Evolutionary conservation across 2,888 invertebrate species (phyloP).

Genomic region (Hartigia nigra): DNA sequence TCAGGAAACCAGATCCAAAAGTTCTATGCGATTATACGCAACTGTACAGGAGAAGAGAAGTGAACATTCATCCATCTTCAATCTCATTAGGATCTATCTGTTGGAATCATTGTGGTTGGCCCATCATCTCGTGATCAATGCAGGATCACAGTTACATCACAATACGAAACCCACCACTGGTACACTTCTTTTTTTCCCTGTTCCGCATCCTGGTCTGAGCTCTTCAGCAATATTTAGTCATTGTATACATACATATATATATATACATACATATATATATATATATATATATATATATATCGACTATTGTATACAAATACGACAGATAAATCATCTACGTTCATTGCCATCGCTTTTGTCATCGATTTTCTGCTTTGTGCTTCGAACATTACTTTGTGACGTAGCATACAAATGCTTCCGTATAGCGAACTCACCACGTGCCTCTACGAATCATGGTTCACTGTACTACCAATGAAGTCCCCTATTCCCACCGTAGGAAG

Average conservation of each 20-base stretch:
- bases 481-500: slow-evolving; percentile 1
- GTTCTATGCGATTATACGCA: neutral
- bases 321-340: slow-evolving; percentile 48
- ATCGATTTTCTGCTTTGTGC: neutral
- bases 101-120: neutral
- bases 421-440: neutral
- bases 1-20: neutral
- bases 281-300: neutral
- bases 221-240: slow-evolving; percentile 23
- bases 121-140: neutral
- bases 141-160: neutral
- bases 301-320: slow-evolving; percentile 30
- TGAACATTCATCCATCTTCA: slow-evolving; percentile 21
- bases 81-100: neutral
- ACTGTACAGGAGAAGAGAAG: neutral
- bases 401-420: neutral
- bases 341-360: slow-evolving; percentile 34
- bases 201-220: slow-evolving; percentile 1
- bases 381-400: neutral
- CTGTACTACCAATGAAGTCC: neutral
- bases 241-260: neutral
- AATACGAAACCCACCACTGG: slow-evolving; percentile 10
- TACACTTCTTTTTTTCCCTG: slow-evolving; percentile 9
- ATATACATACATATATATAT: neutral
- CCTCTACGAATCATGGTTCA: neutral